Conservation (phyloP, 2,888 invertebrate species). For the Gymnocheta viridis region DNA sequence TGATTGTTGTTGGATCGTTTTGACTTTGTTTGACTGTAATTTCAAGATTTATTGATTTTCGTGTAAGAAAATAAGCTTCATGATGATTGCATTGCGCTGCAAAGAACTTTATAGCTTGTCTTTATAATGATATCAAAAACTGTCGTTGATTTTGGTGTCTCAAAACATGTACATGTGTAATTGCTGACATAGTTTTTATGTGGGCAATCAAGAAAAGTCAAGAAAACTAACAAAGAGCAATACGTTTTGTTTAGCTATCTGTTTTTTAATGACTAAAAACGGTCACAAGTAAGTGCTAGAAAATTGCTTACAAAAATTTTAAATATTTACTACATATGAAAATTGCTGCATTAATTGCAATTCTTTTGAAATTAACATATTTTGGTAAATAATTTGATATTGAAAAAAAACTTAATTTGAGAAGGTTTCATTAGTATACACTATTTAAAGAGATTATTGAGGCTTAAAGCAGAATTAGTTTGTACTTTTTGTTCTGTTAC, state of each 20-base stretch:
- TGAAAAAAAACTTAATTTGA: neutral
- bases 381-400: neutral
- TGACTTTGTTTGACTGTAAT: slow-evolving; percentile 42
- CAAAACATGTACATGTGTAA: slow-evolving; percentile 69
- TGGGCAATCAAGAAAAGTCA: slow-evolving; percentile 22
- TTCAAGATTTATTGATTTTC: slow-evolving; percentile 66
- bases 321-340: slow-evolving; percentile 34
- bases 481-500: too few species aligned
- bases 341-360: slow-evolving; percentile 18
- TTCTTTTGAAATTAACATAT: neutral
- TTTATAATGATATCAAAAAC: slow-evolving; percentile 51
- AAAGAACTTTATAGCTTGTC: slow-evolving; percentile 58
- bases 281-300: slow-evolving; percentile 49
- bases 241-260: slow-evolving; percentile 9
- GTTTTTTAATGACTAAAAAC: slow-evolving; percentile 33
- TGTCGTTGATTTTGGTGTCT: slow-evolving; percentile 49
- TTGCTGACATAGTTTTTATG: slow-evolving; percentile 68
- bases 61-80: slow-evolving; percentile 34
- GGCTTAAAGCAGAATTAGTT: too few species aligned
- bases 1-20: neutral
- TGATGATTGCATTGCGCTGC: slow-evolving; percentile 9
- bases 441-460: neutral
- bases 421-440: neutral
- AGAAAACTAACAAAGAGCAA: slow-evolving; percentile 33
- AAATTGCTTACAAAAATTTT: slow-evolving; percentile 47